Evolutionary conservation across 2,797 vertebrate genomes (phyloP), one percentile per base, ranked within the genome.

Genomic region (Eptatretus atami): DNA sequence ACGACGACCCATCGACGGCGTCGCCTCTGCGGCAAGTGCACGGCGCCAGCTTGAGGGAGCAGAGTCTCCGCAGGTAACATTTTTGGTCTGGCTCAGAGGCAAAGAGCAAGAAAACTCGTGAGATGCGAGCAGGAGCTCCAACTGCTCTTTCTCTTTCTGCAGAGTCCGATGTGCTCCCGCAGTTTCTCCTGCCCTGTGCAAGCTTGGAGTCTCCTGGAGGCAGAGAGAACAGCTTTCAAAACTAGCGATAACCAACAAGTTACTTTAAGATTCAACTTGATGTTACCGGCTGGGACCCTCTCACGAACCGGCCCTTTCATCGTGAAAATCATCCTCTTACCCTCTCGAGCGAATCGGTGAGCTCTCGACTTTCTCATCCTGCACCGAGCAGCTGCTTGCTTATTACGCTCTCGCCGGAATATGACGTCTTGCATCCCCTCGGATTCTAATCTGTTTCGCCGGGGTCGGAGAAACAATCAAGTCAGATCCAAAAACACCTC

Each of bases 261-360:
- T 31, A 44, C 31, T 8, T 44, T 44, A 8, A 8, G 31, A 44
- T 44, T 4, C 31, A 44, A 44, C 31, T 3, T 8, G 31, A 44
- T 44, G 31, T 44, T 5, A 44, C 31, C 31, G 31, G 31, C 31
- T 44, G 31, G 31, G 31, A 44, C 4, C 31, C 31, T 44, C 31
- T 44, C 19, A 19, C 19, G 19, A 19, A 19, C 19, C 19, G 19
- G 19, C 19, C 19, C 19, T 19, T 19, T 19, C 31, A 8, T 31
- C 1, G 4, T 44, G 31, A 44, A 44, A 44, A 44, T 2, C 9
- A n/a, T 54, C 6, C 54, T 12, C 87, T 90, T 73, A 92, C 86
- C 77, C 80, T 83, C 73, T 94, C 87, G 64, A 96, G 79, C 68
- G 81, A 78, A 69, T 96, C 87, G 1, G 88, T 96, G 68, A 96